A percentile compares a stretch with the other conserved stretches of the same genome.
Evolutionary conservation across 2,113 vertebrate genomes (phyloP).

Genomic region (Ciconia boyciana): DNA sequence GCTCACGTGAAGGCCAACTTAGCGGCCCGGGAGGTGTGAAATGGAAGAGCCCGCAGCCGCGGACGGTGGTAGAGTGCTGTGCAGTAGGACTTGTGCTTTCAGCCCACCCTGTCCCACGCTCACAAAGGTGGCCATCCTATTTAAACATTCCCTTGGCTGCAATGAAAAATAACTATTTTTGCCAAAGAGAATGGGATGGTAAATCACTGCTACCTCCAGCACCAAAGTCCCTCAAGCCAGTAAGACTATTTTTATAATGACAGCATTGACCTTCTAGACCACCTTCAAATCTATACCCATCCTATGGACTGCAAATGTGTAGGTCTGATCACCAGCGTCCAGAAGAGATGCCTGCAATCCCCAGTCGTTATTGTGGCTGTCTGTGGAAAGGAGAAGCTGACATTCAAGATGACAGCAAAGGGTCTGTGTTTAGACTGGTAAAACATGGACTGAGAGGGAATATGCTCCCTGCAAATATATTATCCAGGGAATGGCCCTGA

Average conservation of each 20-base stretch:
- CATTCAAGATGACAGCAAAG: not conserved
- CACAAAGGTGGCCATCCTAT: not conserved
- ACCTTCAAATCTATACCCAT: not conserved
- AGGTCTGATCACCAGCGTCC: not conserved
- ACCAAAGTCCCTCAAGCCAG: not conserved
- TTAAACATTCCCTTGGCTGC: not conserved
- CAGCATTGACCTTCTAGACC: not conserved
- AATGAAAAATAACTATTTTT: not conserved
- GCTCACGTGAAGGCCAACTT: not conserved
- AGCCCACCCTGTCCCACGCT: not conserved
- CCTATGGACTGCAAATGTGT: not conserved
- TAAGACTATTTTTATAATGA: not conserved
- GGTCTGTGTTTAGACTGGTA: not conserved
- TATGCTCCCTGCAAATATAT: not conserved
- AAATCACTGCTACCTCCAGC: not conserved
- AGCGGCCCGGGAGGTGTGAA: not conserved
- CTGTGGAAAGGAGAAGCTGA: not conserved
- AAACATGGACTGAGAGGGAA: not conserved
- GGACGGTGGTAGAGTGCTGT: not conserved
- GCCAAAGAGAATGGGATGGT: not conserved
- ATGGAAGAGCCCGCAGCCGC: not conserved
- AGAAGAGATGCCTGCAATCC: not conserved
- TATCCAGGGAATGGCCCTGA: not conserved
- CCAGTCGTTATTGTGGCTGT: fast-evolving
- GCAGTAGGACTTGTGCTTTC: not conserved